Conservation (phyloP, 2,888 invertebrate genomes). For the Hypolimnas misippus region DNA sequence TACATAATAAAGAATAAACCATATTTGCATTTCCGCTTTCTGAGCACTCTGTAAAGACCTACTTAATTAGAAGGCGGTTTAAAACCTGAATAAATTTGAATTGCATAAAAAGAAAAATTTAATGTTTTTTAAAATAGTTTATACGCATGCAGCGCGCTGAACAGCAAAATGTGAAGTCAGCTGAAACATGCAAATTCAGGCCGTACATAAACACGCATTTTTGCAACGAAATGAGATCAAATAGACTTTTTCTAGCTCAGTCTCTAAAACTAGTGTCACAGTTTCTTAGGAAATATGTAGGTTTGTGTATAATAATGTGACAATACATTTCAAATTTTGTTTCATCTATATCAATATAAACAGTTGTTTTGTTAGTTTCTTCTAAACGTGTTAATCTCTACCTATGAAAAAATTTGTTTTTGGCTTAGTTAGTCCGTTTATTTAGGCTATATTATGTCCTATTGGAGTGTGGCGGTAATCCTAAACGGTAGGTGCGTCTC, state of each 20-base stretch:
- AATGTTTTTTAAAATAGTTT: slow-evolving; percentile 24
- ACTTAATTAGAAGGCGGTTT: slow-evolving; percentile 31
- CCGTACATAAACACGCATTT: slow-evolving; percentile 20
- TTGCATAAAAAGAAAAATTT: slow-evolving; percentile 17
- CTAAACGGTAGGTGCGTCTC: too few relatives aligned
- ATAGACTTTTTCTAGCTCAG: slow-evolving; percentile 15
- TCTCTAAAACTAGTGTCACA: neutral
- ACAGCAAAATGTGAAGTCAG: slow-evolving; percentile 28
- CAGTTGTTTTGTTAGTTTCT: too few relatives aligned
- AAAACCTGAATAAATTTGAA: slow-evolving; percentile 33
- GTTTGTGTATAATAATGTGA: neutral
- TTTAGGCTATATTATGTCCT: too few relatives aligned
- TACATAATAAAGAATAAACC: slow-evolving; percentile 17
- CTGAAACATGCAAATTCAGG: slow-evolving; percentile 28
- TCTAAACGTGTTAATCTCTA: too few relatives aligned
- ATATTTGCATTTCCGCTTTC: slow-evolving; percentile 26
- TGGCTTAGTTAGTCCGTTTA: too few relatives aligned
- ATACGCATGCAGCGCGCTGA: slow-evolving; percentile 25
- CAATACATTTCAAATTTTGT: neutral
- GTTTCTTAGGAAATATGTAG: neutral
- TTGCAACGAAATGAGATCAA: slow-evolving; percentile 9
- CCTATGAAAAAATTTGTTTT: too few relatives aligned
- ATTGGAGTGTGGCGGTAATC: too few relatives aligned
- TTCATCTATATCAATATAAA: too few relatives aligned
- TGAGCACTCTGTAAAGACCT: slow-evolving; percentile 27